Conservation (phyloP, 2,797 vertebrate species). For the Enteromius mattozi region DNA sequence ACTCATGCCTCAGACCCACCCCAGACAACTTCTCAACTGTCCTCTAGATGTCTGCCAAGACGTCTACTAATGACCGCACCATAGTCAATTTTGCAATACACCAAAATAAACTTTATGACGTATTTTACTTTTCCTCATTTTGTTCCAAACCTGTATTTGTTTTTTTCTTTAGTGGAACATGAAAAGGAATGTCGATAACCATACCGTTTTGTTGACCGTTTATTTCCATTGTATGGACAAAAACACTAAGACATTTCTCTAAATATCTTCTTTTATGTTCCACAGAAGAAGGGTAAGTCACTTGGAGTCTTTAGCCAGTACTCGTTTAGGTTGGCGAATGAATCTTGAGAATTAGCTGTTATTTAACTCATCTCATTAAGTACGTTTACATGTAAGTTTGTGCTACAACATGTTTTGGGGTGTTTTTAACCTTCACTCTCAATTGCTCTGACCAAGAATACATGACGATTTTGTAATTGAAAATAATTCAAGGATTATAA, state of each 20-base stretch:
- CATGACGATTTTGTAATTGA: neutral
- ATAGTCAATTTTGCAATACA: neutral
- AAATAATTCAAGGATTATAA: neutral
- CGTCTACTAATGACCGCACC: conserved; percentile 25
- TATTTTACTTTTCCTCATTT: neutral
- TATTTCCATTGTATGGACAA: neutral
- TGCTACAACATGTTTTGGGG: neutral
- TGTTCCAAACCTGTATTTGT: neutral
- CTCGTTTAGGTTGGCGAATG: neutral
- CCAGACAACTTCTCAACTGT: conserved; percentile 56
- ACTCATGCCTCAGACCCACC: conserved; percentile 73
- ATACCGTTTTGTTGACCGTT: neutral
- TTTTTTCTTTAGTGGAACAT: neutral
- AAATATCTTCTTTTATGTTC: neutral
- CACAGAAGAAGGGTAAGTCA: neutral
- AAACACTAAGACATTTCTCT: neutral
- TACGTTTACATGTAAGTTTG: neutral
- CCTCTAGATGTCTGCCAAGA: conserved; percentile 29
- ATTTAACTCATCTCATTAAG: neutral
- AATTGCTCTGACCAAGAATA: neutral
- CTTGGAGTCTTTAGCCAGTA: neutral
- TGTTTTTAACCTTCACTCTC: neutral
- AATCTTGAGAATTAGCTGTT: neutral
- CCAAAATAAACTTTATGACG: neutral
- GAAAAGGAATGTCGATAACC: neutral